phyloP scores from a whole-genome alignment of 2,888 invertebrate genomes.

The Lysandra coridon region DNA sequence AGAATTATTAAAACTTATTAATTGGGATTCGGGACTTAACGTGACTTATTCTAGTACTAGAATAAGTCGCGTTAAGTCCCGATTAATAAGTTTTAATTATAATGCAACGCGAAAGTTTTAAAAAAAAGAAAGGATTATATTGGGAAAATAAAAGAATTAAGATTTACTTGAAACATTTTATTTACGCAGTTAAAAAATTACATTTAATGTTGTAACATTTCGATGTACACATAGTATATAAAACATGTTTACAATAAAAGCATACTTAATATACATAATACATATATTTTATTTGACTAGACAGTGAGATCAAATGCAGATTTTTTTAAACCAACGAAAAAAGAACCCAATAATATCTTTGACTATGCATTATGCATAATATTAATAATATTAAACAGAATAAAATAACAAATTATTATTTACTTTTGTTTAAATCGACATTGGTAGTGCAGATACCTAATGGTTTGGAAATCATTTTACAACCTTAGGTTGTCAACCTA shows the following conservation, averaged over 20 bases:
- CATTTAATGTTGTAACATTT: conserved; percentile 34
- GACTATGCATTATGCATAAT: background rate
- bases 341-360: background rate
- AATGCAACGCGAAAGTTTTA: too few relatives aligned
- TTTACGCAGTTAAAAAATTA: conserved; percentile 42
- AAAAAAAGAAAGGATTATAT: too few relatives aligned
- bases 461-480: background rate
- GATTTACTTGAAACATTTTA: conserved; percentile 39
- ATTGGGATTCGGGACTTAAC: too few relatives aligned
- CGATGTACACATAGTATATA: conserved; percentile 31
- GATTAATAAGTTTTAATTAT: too few relatives aligned
- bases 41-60: too few relatives aligned
- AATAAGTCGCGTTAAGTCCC: too few relatives aligned
- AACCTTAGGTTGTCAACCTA: background rate
- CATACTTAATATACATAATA: conserved; percentile 15
- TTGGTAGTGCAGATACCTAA: too few relatives aligned
- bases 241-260: conserved; percentile 32
- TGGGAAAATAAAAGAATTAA: background rate
- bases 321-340: background rate
- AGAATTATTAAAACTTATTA: background rate
- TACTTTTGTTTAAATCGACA: too few relatives aligned
- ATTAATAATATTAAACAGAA: background rate
- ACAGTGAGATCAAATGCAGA: background rate
- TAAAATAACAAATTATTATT: too few relatives aligned
- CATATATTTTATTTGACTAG: conserved; percentile 16